These are phyloP conservation scores for Timema cristinae DNA, from an alignment of 2,888 invertebrate genomes.

Conservation along the genomic window DNA sequence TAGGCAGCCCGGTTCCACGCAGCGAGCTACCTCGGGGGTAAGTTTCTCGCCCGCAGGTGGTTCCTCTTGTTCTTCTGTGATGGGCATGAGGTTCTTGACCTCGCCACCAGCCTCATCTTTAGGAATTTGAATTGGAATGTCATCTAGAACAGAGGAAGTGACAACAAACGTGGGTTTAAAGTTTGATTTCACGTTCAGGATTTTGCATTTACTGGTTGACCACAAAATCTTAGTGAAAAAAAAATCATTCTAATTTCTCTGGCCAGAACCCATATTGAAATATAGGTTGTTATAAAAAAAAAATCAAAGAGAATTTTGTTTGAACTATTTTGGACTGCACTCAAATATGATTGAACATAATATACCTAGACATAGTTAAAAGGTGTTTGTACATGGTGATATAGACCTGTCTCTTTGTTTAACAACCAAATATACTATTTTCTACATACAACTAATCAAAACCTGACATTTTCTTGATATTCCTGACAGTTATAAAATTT, in stretches of 20 bases:
- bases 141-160: constrained; percentile 56
- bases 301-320: no score
- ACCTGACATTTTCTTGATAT: no score
- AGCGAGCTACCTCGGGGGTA: constrained; percentile 32
- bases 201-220: no score
- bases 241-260: background rate
- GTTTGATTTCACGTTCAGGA: background rate
- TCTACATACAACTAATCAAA: no score
- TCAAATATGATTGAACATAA: no score
- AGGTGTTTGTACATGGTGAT: no score
- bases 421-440: no score
- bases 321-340: no score
- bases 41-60: constrained; percentile 15
- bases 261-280: background rate
- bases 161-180: background rate
- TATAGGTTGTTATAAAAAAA: background rate
- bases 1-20: constrained; percentile 44
- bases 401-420: no score
- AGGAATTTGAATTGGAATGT: constrained; percentile 79
- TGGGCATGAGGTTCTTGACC: constrained; percentile 37
- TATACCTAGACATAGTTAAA: no score
- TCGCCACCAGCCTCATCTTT: constrained; percentile 52
- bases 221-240: background rate
- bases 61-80: constrained; percentile 25
- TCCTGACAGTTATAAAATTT: no score